Conservation (phyloP, 2,113 vertebrate genomes). For the Eretmochelys imbricata region DNA sequence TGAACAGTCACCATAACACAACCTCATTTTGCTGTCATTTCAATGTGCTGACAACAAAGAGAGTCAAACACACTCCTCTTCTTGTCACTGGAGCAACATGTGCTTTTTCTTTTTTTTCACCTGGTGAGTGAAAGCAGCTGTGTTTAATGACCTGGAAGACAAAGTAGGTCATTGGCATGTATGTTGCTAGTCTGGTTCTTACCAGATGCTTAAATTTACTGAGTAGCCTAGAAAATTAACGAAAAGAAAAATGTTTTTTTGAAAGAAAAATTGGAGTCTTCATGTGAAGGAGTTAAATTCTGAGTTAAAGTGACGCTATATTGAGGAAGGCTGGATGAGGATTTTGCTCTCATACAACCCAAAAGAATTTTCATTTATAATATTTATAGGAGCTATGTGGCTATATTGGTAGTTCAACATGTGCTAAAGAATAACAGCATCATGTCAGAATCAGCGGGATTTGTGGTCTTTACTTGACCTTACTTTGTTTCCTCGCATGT, state of each 20-base stretch:
- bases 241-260: neutral
- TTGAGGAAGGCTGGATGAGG: neutral
- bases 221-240: neutral
- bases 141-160: neutral
- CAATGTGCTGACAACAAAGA: neutral
- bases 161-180: neutral
- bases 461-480: neutral
- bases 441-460: accelerated
- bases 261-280: neutral
- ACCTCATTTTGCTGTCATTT: neutral
- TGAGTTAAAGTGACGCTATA: neutral
- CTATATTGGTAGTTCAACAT: neutral
- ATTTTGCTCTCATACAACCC: neutral
- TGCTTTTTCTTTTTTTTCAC: neutral
- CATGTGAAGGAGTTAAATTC: neutral
- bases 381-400: neutral
- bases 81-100: neutral
- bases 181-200: accelerated
- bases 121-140: neutral
- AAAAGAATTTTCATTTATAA: neutral
- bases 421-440: neutral
- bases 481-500: neutral
- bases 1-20: neutral
- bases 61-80: neutral
- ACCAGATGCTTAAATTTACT: accelerated